A percentile compares a stretch with the other conserved stretches of the same genome.
Conservation (phyloP, 2,797 vertebrate genomes). For the Schizopygopsis pylzovi region DNA sequence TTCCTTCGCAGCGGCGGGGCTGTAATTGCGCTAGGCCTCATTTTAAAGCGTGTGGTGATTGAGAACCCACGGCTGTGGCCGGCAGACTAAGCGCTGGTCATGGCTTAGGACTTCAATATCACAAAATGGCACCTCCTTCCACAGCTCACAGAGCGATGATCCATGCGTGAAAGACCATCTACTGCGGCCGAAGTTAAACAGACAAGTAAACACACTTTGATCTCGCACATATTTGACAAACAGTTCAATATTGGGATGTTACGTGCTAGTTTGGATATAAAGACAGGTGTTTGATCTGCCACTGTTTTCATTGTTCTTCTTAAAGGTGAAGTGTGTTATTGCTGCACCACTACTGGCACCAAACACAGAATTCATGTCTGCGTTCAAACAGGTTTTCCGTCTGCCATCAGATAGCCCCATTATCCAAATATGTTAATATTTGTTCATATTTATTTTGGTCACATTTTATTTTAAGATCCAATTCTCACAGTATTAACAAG, state of each 20-base stretch:
- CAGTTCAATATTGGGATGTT: slow-evolving; percentile 13
- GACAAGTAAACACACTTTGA: slow-evolving; percentile 43
- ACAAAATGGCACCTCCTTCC: slow-evolving; percentile 38
- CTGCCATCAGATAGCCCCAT: not conserved
- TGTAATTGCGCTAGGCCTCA: slow-evolving; percentile 57
- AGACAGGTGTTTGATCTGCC: slow-evolving; percentile 4
- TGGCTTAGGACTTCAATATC: slow-evolving; percentile 38
- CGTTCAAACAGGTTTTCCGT: not conserved
- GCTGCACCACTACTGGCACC: not conserved
- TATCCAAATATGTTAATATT: not conserved
- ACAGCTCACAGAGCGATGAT: slow-evolving; percentile 25
- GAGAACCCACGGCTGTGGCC: slow-evolving; percentile 54
- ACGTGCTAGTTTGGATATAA: not conserved
- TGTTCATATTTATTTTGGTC: not conserved
- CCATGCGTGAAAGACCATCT: slow-evolving; percentile 39
- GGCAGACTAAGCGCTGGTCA: slow-evolving; percentile 43
- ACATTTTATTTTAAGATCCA: too few species aligned
- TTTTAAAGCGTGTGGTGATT: slow-evolving; percentile 60
- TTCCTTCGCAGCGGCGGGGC: slow-evolving; percentile 44
- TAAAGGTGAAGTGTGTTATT: not conserved
- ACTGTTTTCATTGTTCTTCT: slow-evolving; percentile 4
- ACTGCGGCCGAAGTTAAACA: slow-evolving; percentile 25
- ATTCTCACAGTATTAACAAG: not conserved
- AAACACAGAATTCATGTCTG: not conserved
- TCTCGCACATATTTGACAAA: not conserved